phyloP scores from a whole-genome alignment of 1,140 invertebrate genomes.

The Archegozetes longisetosus region DNA sequence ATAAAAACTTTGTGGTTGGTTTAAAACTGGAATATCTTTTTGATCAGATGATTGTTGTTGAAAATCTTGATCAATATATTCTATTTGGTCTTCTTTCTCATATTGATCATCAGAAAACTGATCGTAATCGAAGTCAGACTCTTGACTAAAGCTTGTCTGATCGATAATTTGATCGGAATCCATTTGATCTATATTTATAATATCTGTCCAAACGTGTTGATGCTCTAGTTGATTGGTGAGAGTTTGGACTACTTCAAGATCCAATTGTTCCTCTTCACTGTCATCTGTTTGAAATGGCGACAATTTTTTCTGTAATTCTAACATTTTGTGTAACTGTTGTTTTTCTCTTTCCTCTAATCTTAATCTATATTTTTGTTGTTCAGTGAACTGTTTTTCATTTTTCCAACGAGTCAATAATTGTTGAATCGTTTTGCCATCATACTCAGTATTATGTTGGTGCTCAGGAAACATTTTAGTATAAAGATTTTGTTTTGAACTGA shows the following conservation, averaged over 20 bases:
- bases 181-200: background rate
- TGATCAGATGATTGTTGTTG: no score
- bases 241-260: slow-evolving; percentile 15
- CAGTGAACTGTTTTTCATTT: background rate
- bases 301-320: background rate
- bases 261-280: slow-evolving; percentile 19
- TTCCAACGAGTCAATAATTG: background rate
- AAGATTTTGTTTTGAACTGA: no score
- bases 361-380: background rate
- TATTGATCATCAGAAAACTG: background rate
- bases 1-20: no score
- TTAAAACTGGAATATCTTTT: no score
- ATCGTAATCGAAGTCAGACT: background rate
- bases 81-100: background rate
- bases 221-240: slow-evolving; percentile 7
- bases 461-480: no score
- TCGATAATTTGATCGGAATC: background rate
- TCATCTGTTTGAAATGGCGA: slow-evolving; percentile 25
- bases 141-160: background rate
- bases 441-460: no score
- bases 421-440: background rate
- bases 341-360: background rate
- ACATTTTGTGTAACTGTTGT: background rate
- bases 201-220: background rate
- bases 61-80: no score